Evolutionary conservation across 1,140 invertebrate genomes (phyloP).

Genomic region (Venturia canescens): DNA sequence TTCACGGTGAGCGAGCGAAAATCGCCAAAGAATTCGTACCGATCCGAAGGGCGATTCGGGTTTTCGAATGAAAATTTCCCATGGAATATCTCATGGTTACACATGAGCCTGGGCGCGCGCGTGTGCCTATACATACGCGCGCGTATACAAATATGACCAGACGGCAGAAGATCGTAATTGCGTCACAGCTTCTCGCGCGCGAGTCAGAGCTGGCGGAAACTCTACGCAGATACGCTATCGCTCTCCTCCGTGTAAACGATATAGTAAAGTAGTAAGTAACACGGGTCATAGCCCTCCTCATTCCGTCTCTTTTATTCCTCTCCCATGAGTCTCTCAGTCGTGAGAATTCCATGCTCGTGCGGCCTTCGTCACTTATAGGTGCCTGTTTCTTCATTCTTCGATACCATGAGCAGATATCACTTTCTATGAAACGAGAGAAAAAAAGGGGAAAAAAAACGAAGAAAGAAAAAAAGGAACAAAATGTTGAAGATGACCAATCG

Average conservation of each 20-base stretch:
- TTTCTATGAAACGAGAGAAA: not conserved
- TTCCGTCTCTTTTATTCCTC: slow-evolving; percentile 5
- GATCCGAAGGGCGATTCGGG: no score
- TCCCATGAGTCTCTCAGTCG: slow-evolving; percentile 18
- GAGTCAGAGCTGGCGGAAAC: slow-evolving; percentile 38
- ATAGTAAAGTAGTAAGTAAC: slow-evolving; percentile 34
- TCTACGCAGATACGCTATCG: slow-evolving; percentile 46
- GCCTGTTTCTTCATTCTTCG: slow-evolving; percentile 1
- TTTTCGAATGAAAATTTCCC: no score
- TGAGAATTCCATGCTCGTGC: slow-evolving; percentile 23
- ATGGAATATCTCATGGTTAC: no score
- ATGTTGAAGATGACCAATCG: not conserved
- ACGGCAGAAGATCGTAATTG: slow-evolving; percentile 43
- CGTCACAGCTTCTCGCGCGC: slow-evolving; percentile 34
- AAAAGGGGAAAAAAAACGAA: no score
- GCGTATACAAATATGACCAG: not conserved
- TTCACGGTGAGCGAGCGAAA: no score
- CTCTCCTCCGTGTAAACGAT: slow-evolving; percentile 43
- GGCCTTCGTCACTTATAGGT: slow-evolving; percentile 3
- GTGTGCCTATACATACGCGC: not conserved
- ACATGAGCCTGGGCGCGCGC: not conserved
- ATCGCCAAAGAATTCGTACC: no score
- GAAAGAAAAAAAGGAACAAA: no score
- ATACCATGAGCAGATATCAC: slow-evolving; percentile 6
- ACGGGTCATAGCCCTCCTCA: slow-evolving; percentile 51